These are phyloP conservation scores for Eupeodes luniger DNA, from an alignment of 2,888 invertebrate species.

Conservation along the genomic window DNA sequence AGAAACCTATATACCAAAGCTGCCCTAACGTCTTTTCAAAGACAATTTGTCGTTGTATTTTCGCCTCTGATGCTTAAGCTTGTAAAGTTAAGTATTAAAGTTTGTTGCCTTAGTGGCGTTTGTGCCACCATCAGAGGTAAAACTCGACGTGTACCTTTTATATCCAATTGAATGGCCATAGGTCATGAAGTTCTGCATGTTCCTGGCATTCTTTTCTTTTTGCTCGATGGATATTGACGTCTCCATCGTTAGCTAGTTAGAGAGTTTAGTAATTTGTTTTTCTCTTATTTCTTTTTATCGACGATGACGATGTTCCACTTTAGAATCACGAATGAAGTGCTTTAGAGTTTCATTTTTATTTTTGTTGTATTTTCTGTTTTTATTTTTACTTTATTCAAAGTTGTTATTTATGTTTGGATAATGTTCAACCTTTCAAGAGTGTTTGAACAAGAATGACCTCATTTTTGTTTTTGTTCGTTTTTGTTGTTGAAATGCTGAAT, in stretches of 20 bases:
- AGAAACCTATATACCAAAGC: too few relatives aligned
- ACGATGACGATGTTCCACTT: not conserved
- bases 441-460: constrained; percentile 14
- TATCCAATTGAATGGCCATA: constrained; percentile 30
- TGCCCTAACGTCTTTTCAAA: constrained; percentile 18
- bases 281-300: not conserved
- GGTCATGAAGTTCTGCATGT: constrained; percentile 50
- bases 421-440: constrained; percentile 17
- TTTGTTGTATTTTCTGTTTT: not conserved
- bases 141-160: too few relatives aligned
- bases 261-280: not conserved
- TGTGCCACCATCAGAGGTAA: not conserved
- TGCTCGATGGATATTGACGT: constrained; percentile 53
- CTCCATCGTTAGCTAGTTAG: constrained; percentile 45
- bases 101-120: constrained; percentile 1
- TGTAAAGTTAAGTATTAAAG: not conserved
- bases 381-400: not conserved
- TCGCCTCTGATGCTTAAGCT: not conserved
- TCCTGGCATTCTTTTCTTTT: constrained; percentile 18
- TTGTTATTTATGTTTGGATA: constrained; percentile 15
- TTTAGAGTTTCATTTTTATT: not conserved
- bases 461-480: not conserved
- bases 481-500: not conserved
- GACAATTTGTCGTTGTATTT: constrained; percentile 26
- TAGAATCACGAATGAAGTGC: constrained; percentile 7